phyloP scores from a whole-genome alignment of 2,888 invertebrate genomes.

The Apodemia mormo region DNA sequence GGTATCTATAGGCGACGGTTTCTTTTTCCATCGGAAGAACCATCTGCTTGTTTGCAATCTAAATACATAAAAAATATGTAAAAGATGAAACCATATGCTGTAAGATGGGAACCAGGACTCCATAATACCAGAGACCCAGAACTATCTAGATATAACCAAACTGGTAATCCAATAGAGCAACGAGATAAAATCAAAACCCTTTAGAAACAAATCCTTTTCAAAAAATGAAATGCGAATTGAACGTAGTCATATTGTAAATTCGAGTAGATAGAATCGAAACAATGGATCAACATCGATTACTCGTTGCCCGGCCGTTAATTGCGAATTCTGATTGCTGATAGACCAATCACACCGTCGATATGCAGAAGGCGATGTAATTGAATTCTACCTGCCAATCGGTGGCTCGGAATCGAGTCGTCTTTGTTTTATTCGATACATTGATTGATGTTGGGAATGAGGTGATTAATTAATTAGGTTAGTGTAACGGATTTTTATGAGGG shows the following conservation, averaged over 20 bases:
- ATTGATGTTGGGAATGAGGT: slow-evolving; percentile 13
- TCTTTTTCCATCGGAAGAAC: too few relatives aligned
- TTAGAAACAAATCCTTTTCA: background rate
- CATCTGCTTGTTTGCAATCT: too few relatives aligned
- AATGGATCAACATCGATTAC: slow-evolving; percentile 25
- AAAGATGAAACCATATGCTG: too few relatives aligned
- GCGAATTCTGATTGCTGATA: slow-evolving; percentile 28
- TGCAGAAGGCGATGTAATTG: slow-evolving; percentile 14
- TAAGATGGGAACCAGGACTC: too few relatives aligned
- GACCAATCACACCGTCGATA: slow-evolving; percentile 25
- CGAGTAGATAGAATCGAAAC: slow-evolving; percentile 13
- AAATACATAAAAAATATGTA: too few relatives aligned
- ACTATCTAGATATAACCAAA: too few relatives aligned
- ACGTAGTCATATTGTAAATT: background rate
- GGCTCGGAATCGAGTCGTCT: slow-evolving; percentile 2
- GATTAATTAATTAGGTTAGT: slow-evolving; percentile 15
- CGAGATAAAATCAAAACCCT: background rate
- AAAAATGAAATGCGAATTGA: background rate
- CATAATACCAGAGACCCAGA: too few relatives aligned
- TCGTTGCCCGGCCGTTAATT: slow-evolving; percentile 29
- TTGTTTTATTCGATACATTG: slow-evolving; percentile 16
- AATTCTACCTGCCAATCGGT: slow-evolving; percentile 16
- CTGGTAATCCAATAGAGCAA: background rate
- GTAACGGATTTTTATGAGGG: background rate
- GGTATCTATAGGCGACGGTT: too few relatives aligned